phyloP scores from a whole-genome alignment of 2,797 vertebrate genomes.

The Loriculus beryllinus region DNA sequence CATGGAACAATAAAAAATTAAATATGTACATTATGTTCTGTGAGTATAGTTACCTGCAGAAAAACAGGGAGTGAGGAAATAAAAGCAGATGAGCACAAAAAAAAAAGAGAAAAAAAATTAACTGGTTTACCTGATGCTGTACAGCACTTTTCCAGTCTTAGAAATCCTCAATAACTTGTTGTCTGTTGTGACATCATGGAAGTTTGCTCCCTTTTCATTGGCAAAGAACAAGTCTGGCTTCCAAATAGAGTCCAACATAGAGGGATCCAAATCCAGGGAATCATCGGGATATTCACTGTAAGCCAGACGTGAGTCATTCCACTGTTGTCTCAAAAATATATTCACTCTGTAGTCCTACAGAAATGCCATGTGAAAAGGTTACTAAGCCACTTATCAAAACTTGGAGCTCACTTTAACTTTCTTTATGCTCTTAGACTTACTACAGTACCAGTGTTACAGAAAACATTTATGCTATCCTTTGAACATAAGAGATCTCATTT shows the following conservation, averaged over 20 bases:
- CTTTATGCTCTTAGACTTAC: not conserved
- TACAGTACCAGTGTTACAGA: not conserved
- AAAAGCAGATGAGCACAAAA: not conserved
- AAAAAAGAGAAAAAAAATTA: not conserved
- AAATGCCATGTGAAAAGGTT: slow-evolving; percentile 71
- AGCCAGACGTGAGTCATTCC: slow-evolving; percentile 95
- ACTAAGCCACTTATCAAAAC: slow-evolving; percentile 12
- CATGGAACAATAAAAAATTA: not conserved
- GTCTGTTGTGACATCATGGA: slow-evolving; percentile 97
- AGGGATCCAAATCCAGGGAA: slow-evolving; percentile 95
- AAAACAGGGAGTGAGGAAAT: not conserved
- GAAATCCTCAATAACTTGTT: slow-evolving; percentile 97
- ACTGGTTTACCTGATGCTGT: slow-evolving; percentile 91
- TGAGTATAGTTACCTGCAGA: not conserved
- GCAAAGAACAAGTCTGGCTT: slow-evolving; percentile 98
- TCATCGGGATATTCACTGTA: slow-evolving; percentile 97
- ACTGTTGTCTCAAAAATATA: slow-evolving; percentile 98
- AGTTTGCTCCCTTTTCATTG: slow-evolving; percentile 98
- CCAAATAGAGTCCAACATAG: slow-evolving; percentile 99
- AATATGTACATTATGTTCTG: not conserved
- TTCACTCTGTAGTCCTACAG: slow-evolving; percentile 98
- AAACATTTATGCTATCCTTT: not conserved
- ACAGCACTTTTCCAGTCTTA: slow-evolving; percentile 94
- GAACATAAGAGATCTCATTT: not conserved
- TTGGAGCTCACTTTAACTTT: not conserved